phyloP scores from a whole-genome alignment of 2,888 invertebrate species.

The Sceliomorpha sp. region DNA sequence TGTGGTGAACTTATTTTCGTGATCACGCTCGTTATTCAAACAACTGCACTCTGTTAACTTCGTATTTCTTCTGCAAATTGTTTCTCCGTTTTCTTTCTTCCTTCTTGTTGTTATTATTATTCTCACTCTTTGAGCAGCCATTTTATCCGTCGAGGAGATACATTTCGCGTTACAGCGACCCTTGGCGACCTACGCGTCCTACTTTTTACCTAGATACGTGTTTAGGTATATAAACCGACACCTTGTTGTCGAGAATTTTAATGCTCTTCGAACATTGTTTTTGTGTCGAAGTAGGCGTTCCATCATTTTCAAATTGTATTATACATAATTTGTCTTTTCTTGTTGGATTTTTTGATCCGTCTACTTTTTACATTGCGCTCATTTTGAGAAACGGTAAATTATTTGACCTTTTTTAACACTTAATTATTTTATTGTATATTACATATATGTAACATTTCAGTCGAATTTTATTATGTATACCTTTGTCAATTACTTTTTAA shows the following conservation, averaged over 20 bases:
- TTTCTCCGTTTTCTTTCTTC: too few relatives aligned
- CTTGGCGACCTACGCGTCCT: slow-evolving; percentile 12
- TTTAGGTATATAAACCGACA: slow-evolving; percentile 24
- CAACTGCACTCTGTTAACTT: slow-evolving; percentile 3
- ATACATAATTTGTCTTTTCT: too few relatives aligned
- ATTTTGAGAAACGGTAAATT: too few relatives aligned
- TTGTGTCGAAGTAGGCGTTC: too few relatives aligned
- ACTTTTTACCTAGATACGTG: slow-evolving; percentile 12
- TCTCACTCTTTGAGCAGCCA: background rate
- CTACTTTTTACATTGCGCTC: too few relatives aligned
- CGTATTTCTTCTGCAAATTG: slow-evolving; percentile 15
- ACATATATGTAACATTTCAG: too few relatives aligned
- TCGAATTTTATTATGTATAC: slow-evolving; percentile 9
- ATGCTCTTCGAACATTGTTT: too few relatives aligned
- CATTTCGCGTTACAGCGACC: background rate
- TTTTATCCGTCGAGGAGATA: background rate
- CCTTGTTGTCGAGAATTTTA: slow-evolving; percentile 4
- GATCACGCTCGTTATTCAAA: too few relatives aligned
- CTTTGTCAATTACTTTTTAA: background rate
- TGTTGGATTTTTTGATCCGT: too few relatives aligned
- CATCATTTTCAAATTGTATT: too few relatives aligned
- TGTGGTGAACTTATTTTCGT: background rate
- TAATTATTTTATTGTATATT: background rate
- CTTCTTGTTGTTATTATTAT: slow-evolving; percentile 23
- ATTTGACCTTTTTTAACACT: too few relatives aligned